These are phyloP conservation scores for Sarcophaga peregrina DNA, from an alignment of 1,140 invertebrate genomes.

Conservation along the genomic window DNA sequence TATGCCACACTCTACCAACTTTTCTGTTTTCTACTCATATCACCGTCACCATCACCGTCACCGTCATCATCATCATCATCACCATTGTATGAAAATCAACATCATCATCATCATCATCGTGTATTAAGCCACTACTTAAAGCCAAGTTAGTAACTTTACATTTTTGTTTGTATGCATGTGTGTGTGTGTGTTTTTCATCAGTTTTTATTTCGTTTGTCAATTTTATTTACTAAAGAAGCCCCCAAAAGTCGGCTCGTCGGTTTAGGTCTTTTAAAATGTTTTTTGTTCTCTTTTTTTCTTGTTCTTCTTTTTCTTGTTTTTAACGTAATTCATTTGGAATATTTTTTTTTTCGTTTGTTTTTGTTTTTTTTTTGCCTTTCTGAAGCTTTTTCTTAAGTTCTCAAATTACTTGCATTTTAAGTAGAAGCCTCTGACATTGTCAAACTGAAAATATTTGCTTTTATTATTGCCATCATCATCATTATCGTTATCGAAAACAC, in stretches of 20 bases:
- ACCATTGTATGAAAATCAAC: background rate
- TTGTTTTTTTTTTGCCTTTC: background rate
- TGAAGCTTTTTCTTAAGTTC: conserved; percentile 18
- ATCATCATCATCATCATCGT: background rate
- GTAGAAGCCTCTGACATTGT: conserved; percentile 29
- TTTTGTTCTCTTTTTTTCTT: background rate
- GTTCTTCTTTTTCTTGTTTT: too few species aligned
- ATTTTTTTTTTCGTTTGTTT: background rate
- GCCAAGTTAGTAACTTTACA: conserved; percentile 2
- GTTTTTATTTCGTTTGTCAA: background rate
- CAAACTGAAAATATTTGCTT: background rate
- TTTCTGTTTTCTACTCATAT: background rate
- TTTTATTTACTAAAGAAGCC: conserved; percentile 45
- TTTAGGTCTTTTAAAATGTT: conserved; percentile 46
- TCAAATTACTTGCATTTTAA: conserved; percentile 42
- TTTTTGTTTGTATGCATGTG: conserved; percentile 28
- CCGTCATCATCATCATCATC: background rate
- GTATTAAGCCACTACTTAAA: conserved; percentile 27
- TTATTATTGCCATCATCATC: background rate
- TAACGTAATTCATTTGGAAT: too few species aligned
- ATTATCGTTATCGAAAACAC: background rate
- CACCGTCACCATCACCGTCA: conserved; percentile 15
- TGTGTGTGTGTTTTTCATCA: conserved; percentile 32
- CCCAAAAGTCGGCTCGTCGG: conserved; percentile 47
- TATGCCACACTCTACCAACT: background rate